phyloP scores from a whole-genome alignment of 2,888 invertebrate genomes.

The Cabera pusaria region DNA sequence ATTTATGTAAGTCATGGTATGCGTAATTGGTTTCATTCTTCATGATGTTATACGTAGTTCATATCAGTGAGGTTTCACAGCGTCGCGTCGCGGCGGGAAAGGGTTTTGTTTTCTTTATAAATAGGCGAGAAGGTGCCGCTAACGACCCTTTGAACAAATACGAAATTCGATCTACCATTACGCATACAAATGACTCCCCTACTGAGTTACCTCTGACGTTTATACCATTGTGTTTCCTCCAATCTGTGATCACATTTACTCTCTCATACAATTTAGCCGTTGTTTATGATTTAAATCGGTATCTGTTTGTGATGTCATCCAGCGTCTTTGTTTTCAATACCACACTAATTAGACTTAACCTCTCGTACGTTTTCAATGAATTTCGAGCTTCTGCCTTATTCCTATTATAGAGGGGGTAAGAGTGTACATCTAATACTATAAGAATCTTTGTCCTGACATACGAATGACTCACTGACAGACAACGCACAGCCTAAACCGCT shows the following conservation, averaged over 20 bases:
- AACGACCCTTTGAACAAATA: constrained; percentile 82
- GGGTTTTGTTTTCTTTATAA: constrained; percentile 82
- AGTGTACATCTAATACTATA: no score
- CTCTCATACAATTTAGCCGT: constrained; percentile 25
- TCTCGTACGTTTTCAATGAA: no score
- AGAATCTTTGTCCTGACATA: no score
- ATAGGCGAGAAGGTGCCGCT: constrained; percentile 79
- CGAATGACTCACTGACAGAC: no score
- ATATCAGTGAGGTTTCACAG: constrained; percentile 52
- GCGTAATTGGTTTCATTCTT: constrained; percentile 51
- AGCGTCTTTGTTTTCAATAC: no score
- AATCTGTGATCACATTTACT: constrained; percentile 53
- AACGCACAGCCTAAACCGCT: no score
- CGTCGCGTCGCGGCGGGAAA: constrained; percentile 49
- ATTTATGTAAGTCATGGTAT: constrained; percentile 21
- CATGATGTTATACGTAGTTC: constrained; percentile 38
- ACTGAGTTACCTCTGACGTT: constrained; percentile 48
- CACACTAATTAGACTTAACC: no score
- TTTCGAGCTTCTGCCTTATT: no score
- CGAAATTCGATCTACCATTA: constrained; percentile 82
- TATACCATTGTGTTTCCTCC: constrained; percentile 66
- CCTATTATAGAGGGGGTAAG: no score
- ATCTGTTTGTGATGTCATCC: constrained; percentile 7
- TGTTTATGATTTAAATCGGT: constrained; percentile 13
- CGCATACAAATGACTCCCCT: constrained; percentile 77